These are phyloP conservation scores for Smutsia gigantea DNA, from an alignment of 2,797 vertebrate genomes.

Conservation along the genomic window DNA sequence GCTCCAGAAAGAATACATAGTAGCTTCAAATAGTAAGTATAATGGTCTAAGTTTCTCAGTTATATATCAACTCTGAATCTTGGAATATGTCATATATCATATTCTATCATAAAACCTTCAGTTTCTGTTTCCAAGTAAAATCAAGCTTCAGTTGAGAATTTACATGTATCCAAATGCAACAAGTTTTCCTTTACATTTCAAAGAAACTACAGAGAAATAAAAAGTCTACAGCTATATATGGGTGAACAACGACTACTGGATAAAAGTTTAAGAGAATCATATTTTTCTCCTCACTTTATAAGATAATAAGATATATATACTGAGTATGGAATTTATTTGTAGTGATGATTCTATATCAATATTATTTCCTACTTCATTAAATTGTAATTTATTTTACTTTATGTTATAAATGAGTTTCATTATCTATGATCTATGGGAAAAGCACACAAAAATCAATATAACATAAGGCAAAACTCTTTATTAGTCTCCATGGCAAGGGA, in stretches of 20 bases:
- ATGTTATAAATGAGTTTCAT: neutral
- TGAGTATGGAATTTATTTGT: neutral
- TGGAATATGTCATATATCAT: neutral
- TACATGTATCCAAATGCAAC: neutral
- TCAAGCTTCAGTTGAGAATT: neutral
- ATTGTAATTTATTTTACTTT: neutral
- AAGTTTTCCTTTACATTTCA: neutral
- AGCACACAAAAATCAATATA: neutral
- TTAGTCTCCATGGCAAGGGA: neutral
- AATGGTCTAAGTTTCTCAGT: neutral
- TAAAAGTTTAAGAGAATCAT: neutral
- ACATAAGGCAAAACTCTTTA: neutral
- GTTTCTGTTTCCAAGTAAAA: neutral
- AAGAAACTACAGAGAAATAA: conserved; percentile 11
- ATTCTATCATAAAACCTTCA: neutral
- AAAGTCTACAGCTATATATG: neutral
- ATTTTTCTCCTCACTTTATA: neutral
- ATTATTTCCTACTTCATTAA: neutral
- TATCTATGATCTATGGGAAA: neutral
- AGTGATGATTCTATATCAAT: neutral
- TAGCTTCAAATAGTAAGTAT: neutral
- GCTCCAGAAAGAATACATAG: neutral
- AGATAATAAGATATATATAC: neutral
- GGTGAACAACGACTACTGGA: neutral
- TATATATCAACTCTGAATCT: neutral